Conservation (phyloP, 2,113 vertebrate species). For the Muntiacus reevesi region DNA sequence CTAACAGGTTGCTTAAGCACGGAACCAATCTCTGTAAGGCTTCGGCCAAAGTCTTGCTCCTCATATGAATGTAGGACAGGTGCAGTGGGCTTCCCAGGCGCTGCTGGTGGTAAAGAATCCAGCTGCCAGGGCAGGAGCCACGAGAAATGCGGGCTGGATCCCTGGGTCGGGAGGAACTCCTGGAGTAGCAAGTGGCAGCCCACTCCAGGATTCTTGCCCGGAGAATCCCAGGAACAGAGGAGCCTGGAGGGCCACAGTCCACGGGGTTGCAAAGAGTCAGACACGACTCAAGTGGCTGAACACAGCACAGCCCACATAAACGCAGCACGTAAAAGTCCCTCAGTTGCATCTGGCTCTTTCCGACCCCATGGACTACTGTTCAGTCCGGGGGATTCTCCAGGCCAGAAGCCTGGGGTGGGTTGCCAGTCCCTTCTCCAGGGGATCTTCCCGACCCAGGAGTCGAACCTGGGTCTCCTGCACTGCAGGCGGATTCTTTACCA, state of each 20-base stretch:
- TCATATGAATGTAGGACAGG: fast-evolving
- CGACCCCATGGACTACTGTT: neutral
- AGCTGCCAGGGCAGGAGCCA: neutral
- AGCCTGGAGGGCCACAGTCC: neutral
- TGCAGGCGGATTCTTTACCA: neutral
- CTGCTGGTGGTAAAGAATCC: neutral
- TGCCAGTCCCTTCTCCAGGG: neutral
- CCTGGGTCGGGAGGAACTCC: neutral
- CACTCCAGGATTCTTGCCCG: neutral
- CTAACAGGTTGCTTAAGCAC: neutral
- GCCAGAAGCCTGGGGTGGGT: neutral
- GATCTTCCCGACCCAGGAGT: neutral
- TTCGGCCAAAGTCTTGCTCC: neutral
- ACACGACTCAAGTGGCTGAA: neutral
- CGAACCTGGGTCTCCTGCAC: neutral
- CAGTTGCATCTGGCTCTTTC: fast-evolving
- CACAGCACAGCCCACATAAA: neutral
- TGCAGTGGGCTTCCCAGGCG: neutral
- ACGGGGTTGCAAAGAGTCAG: neutral
- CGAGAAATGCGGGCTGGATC: neutral
- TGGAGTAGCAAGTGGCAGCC: neutral
- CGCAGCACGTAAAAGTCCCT: neutral
- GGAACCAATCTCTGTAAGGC: neutral
- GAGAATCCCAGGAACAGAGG: neutral
- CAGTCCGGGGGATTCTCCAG: neutral